A percentile compares a stretch with the other conserved stretches of the same genome.
Evolutionary conservation across 2,888 invertebrate species (phyloP).

Genomic region (Ophion ellenae): DNA sequence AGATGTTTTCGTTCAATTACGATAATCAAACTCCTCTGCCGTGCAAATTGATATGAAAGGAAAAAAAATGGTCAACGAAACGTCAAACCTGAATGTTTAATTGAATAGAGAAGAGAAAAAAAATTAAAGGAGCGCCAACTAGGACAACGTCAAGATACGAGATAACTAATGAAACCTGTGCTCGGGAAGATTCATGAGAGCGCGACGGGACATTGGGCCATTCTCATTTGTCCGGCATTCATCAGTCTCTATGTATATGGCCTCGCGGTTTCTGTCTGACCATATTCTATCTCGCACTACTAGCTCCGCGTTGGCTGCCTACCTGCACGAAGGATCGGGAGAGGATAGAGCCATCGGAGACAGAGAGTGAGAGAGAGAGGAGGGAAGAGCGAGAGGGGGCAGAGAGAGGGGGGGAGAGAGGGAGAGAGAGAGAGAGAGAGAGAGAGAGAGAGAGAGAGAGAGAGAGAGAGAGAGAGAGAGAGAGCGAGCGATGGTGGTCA

Average conservation of each 20-base stretch:
- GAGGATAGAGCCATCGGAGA: no score
- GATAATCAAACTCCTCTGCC: no score
- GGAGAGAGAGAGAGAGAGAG: neutral
- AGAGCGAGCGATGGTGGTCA: slow-evolving; percentile 50
- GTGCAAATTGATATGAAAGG: no score
- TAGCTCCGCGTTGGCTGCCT: slow-evolving; percentile 19
- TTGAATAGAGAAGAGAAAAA: neutral
- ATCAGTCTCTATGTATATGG: slow-evolving; percentile 26
- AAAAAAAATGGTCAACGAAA: no score
- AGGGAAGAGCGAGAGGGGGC: no score
- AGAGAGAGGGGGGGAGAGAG: no score
- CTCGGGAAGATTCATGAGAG: slow-evolving; percentile 1
- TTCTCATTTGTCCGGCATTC: slow-evolving; percentile 29
- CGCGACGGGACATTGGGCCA: neutral
- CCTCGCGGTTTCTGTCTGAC: slow-evolving; percentile 47
- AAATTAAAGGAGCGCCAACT: neutral
- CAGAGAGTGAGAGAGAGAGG: no score
- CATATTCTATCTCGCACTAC: slow-evolving; percentile 53
- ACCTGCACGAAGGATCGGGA: neutral
- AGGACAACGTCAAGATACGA: slow-evolving; percentile 1
- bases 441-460: neutral
- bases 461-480: slow-evolving; percentile 5
- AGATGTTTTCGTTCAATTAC: no score
- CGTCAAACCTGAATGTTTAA: no score
- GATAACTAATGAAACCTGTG: neutral